phyloP scores from a whole-genome alignment of 2,888 invertebrate genomes.

The Agonopterix arenella region DNA sequence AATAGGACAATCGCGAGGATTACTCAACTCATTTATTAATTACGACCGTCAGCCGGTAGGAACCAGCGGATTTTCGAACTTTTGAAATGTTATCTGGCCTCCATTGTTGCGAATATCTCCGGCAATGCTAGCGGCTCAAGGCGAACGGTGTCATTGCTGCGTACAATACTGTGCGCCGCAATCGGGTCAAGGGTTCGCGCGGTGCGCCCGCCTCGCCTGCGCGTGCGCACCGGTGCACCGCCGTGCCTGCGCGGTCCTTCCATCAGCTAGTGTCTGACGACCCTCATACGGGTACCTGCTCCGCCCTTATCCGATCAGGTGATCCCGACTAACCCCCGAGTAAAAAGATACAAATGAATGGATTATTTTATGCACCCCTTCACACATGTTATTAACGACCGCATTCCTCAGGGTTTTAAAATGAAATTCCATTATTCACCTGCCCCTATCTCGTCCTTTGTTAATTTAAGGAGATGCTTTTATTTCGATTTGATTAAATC shows the following conservation, averaged over 20 bases:
- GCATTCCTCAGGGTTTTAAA: constrained; percentile 43
- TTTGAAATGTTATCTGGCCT: constrained; percentile 76
- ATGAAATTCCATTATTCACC: constrained; percentile 56
- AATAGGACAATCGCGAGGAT: constrained; percentile 37
- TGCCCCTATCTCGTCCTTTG: constrained; percentile 49
- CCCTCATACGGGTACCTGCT: constrained; percentile 51
- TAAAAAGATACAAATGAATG: constrained; percentile 22
- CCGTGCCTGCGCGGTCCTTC: neutral
- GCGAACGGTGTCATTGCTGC: constrained; percentile 75
- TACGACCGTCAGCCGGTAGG: constrained; percentile 51
- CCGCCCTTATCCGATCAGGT: constrained; percentile 56
- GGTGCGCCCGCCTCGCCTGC: constrained; percentile 29
- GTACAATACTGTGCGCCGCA: constrained; percentile 66
- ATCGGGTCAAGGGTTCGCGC: constrained; percentile 69
- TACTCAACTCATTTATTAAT: constrained; percentile 62
- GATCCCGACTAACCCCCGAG: constrained; percentile 37
- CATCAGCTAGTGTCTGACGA: constrained; percentile 1
- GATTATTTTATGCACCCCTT: constrained; percentile 56
- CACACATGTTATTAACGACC: constrained; percentile 33
- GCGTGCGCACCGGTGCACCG: constrained; percentile 16
- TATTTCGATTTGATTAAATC: constrained; percentile 30
- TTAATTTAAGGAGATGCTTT: constrained; percentile 44
- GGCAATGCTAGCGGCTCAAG: constrained; percentile 75
- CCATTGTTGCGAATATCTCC: constrained; percentile 77
- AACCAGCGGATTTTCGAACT: constrained; percentile 69